These are phyloP conservation scores for Hemicrepidius hirtus DNA, from an alignment of 2,888 invertebrate genomes.

Conservation along the genomic window DNA sequence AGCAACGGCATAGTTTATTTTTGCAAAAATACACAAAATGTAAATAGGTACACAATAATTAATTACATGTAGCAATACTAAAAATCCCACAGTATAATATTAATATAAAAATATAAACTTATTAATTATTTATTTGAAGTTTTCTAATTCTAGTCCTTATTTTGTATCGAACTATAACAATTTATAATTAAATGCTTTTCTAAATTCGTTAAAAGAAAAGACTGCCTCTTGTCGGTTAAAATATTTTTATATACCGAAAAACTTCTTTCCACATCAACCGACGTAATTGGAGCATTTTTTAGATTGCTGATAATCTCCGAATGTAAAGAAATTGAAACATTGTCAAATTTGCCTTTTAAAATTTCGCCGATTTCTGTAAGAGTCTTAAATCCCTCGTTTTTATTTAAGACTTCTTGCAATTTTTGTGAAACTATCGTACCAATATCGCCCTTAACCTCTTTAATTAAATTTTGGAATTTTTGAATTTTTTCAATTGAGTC, in stretches of 20 bases:
- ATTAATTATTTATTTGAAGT: no score
- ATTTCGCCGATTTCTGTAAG: neutral
- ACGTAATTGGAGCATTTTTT: conserved; percentile 11
- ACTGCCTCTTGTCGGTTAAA: neutral
- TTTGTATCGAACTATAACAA: neutral
- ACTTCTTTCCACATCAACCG: conserved; percentile 4
- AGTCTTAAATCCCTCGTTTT: conserved; percentile 5
- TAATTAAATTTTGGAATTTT: neutral
- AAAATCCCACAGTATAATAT: no score
- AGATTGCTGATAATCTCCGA: conserved; percentile 9
- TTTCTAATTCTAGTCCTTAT: no score
- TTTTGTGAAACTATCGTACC: conserved; percentile 3
- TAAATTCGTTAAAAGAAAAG: neutral
- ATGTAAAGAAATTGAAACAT: neutral
- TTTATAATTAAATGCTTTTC: conserved; percentile 17
- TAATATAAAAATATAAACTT: no score
- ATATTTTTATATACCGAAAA: neutral
- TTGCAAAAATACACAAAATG: no score
- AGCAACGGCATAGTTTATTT: no score
- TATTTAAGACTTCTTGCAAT: conserved; percentile 2
- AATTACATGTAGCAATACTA: no score
- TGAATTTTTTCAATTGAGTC: neutral
- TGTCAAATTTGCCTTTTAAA: neutral
- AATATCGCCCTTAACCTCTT: conserved; percentile 15
- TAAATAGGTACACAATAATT: no score